Conservation (phyloP, 2,113 vertebrate species). For the Sinocyclocheilus maitianheensis region DNA sequence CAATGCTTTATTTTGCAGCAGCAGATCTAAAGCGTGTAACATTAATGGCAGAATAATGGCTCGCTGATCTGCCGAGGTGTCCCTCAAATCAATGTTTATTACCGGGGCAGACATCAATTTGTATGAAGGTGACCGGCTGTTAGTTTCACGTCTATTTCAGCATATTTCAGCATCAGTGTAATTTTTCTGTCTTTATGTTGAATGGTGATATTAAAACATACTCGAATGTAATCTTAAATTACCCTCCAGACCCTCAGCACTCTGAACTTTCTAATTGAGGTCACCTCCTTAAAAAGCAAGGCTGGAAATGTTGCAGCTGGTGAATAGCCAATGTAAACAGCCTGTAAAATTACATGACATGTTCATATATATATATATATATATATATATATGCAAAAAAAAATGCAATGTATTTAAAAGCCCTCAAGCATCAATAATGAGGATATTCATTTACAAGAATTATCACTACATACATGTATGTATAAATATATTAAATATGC, state of each 20-base stretch:
- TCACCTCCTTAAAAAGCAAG: not conserved
- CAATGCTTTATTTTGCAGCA: constrained; percentile 60
- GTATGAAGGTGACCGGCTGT: not conserved
- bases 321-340: not conserved
- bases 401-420: not conserved
- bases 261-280: not conserved
- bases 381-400: not conserved
- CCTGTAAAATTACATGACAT: not conserved
- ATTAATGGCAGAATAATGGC: constrained; percentile 54
- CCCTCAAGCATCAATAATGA: too few species aligned
- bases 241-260: not conserved
- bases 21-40: constrained; percentile 56
- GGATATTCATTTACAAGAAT: too few species aligned
- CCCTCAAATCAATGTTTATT: constrained; percentile 46
- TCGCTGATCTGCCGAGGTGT: constrained; percentile 54
- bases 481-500: too few species aligned
- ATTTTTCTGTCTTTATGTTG: not conserved
- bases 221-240: not conserved
- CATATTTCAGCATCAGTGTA: not conserved
- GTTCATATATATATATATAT: too few species aligned
- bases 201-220: constrained; percentile 1
- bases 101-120: not conserved
- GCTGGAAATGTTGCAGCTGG: not conserved
- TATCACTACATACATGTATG: too few species aligned
- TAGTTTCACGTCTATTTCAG: not conserved